Conservation (phyloP, 2,888 invertebrate genomes). For the Neoitamus cyanurus region DNA sequence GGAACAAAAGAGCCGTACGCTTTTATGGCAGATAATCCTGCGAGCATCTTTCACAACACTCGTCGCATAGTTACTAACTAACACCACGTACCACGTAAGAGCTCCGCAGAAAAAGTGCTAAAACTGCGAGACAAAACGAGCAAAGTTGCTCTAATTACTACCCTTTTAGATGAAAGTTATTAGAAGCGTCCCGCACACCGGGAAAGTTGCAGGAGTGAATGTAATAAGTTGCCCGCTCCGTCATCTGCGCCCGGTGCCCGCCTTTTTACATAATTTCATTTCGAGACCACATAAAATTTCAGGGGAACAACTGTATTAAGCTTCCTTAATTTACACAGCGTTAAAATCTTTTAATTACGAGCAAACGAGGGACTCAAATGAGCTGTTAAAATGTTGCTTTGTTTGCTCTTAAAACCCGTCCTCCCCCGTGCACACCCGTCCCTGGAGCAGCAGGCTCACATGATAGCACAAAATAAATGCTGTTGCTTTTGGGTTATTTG, state of each 20-base stretch:
- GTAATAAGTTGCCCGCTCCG: not conserved
- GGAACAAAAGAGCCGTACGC: not conserved
- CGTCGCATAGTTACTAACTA: not conserved
- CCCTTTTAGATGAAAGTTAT: conserved; percentile 14
- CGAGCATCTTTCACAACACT: not conserved
- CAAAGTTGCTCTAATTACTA: conserved; percentile 4
- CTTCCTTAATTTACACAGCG: conserved; percentile 42
- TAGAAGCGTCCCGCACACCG: not conserved
- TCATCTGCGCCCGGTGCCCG: not conserved
- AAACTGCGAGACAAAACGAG: not conserved
- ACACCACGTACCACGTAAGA: not conserved
- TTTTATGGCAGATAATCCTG: not conserved
- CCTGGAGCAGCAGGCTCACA: not conserved
- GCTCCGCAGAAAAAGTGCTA: not conserved
- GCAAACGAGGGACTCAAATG: conserved; percentile 44
- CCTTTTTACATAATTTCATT: conserved; percentile 43
- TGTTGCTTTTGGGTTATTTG: conserved; percentile 25
- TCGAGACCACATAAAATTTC: conserved; percentile 42
- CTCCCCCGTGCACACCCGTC: not conserved
- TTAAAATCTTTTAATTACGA: conserved; percentile 47
- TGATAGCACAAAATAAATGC: conserved; percentile 23
- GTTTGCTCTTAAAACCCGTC: conserved; percentile 27
- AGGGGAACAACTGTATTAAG: conserved; percentile 42
- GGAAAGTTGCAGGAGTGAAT: not conserved
- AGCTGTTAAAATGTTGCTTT: conserved; percentile 42